phyloP scores from a whole-genome alignment of 1,140 invertebrate genomes.

The Brachionus sp. region DNA sequence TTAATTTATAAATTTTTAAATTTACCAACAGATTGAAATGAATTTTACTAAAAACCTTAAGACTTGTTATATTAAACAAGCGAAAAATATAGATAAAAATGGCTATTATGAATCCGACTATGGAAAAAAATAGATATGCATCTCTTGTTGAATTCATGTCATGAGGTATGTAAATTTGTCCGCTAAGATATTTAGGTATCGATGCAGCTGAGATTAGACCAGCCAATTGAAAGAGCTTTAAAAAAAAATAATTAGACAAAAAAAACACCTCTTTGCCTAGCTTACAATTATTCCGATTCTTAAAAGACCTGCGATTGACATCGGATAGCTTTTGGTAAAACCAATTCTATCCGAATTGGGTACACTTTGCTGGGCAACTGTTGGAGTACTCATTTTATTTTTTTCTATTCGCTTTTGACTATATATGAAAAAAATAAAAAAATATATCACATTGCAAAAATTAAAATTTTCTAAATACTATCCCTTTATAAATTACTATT shows the following conservation, averaged over 20 bases:
- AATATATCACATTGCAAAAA: background rate
- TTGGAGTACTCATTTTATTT: background rate
- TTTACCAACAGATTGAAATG: slow-evolving; percentile 19
- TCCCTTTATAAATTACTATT: background rate
- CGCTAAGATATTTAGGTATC: slow-evolving; percentile 1
- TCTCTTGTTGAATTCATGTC: slow-evolving; percentile 33
- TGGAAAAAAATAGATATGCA: slow-evolving; percentile 37
- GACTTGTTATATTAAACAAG: background rate
- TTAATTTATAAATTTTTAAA: background rate
- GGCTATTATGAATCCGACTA: slow-evolving; percentile 8
- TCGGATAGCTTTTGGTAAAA: background rate
- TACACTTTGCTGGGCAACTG: background rate
- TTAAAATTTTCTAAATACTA: background rate
- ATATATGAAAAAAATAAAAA: background rate
- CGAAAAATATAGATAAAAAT: background rate
- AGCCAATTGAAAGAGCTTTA: slow-evolving; percentile 25
- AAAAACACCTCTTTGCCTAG: background rate
- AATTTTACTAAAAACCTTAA: slow-evolving; percentile 1
- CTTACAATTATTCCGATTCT: slow-evolving; percentile 4
- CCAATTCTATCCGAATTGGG: background rate
- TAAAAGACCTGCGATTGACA: background rate
- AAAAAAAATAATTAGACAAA: background rate
- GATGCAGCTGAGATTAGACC: slow-evolving; percentile 36
- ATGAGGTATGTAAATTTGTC: background rate
- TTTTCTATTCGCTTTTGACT: background rate